Base-by-base conservation (phyloP, 2,797 vertebrate genomes). In the Sebastes oblongus region DNA sequence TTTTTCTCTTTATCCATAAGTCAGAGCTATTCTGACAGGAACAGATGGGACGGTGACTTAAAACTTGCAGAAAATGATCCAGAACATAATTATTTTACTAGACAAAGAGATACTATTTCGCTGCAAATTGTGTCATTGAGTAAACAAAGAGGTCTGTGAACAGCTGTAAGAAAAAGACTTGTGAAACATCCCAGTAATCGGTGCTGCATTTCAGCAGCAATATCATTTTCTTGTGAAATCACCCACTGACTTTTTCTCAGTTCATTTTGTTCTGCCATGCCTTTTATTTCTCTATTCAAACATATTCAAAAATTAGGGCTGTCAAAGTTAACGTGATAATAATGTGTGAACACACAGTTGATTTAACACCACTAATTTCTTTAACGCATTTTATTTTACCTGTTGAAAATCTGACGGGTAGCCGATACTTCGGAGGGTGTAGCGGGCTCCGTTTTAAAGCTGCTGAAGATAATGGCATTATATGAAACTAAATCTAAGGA, bases 1-100 rank as follows among this genome's bases (percentile, higher is more conserved):
- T 72, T 65, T 39, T 27, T 62, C 11, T 46, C 66, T 76, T 56
- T 11, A 66, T 27, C 24, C 54, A 61, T n/a, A 54, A n/a, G 3
- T 67, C 59, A 79, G 11, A 61, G 32, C 18, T 27, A 27, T 59
- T 83, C 16, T 76, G 67, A 81, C 55, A 74, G 10, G 71, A 88
- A 71, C 85, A 91, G 86, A 91, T 88, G 70, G 54, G 7, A 61
- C 1, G 16, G 13, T 27, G 61, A 22, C 7, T 16, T 59, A 29
- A 65, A 77, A 77, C 39, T 18, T 69, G 56, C 36, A 83, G 60
- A 66, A 69, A 66, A 80, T 6, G 6, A 69, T 67, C 39, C 50
- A 68, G 22, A 81, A 72, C 25, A 61, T 30, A 52, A 58, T 2
- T 61, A 39, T 77, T 78, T 75, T 24, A 29, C 3, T 13, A 70